Evolutionary conservation across 1,140 invertebrate species (phyloP).

Genomic region (Arion vulgaris): DNA sequence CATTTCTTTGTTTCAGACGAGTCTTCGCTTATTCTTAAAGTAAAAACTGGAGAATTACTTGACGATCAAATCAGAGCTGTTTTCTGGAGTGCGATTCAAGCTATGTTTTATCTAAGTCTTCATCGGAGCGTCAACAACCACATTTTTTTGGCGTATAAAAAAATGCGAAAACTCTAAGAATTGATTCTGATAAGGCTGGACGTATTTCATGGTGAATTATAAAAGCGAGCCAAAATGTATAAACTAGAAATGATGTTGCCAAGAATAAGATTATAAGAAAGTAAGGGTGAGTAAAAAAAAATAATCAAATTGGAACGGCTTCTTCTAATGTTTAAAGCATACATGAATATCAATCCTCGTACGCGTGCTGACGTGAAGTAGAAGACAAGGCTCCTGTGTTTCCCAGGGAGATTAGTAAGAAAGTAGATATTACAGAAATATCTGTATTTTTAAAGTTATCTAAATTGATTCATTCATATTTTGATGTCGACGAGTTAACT

Average conservation of each 20-base stretch:
- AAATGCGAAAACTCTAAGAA: background rate
- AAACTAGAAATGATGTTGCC: background rate
- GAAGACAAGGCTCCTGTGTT: background rate
- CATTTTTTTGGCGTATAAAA: background rate
- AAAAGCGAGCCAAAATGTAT: background rate
- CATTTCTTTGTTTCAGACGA: conserved; percentile 2
- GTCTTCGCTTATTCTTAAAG: background rate
- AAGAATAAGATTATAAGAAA: background rate
- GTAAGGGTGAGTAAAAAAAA: background rate
- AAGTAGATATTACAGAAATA: background rate
- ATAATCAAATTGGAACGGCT: background rate
- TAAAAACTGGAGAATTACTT: background rate
- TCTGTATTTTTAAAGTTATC: background rate
- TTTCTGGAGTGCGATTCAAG: background rate
- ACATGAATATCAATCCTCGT: background rate
- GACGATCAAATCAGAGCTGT: conserved; percentile 5
- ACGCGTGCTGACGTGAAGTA: background rate
- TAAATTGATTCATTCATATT: background rate
- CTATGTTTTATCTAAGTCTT: background rate
- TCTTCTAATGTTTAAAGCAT: background rate
- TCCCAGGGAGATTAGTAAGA: background rate
- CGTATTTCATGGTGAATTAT: background rate
- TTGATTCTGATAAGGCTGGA: background rate
- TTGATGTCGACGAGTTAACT: too few species aligned
- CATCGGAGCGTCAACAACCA: conserved; percentile 19